phyloP scores from a whole-genome alignment of 2,797 vertebrate genomes.

The Dryobates pubescens region DNA sequence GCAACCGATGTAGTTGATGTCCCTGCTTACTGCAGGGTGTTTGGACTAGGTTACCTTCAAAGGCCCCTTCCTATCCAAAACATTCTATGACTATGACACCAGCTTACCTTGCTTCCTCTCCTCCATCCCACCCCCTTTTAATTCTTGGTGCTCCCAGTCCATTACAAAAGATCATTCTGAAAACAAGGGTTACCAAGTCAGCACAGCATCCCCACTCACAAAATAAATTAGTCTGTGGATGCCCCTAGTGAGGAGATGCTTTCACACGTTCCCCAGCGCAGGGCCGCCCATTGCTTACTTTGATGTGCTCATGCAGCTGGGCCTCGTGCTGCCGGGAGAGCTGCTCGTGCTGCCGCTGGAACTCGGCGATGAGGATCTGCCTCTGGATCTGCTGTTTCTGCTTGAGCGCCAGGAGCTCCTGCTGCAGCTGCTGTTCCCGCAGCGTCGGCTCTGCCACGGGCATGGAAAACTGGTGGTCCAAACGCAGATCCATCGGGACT shows the following conservation, averaged over 20 bases:
- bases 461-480: conserved; percentile 87
- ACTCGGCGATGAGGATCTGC: conserved; percentile 97
- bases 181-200: not conserved
- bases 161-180: not conserved
- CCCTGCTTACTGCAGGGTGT: too few species aligned
- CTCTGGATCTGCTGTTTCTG: conserved; percentile 98
- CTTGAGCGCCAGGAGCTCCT: conserved; percentile 94
- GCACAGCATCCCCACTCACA: not conserved
- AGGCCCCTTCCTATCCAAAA: too few species aligned
- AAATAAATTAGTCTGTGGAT: not conserved
- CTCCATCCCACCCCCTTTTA: not conserved
- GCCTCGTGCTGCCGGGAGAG: conserved; percentile 96
- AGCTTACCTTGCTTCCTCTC: not conserved
- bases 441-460: conserved; percentile 75
- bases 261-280: fast-evolving
- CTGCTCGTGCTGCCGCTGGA: conserved; percentile 97
- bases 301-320: conserved; percentile 95
- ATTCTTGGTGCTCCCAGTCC: not conserved
- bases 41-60: too few species aligned
- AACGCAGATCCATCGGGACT: conserved; percentile 94
- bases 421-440: conserved; percentile 95
- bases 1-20: too few species aligned
- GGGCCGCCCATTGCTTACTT: conserved; percentile 77
- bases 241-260: not conserved
- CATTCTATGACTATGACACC: not conserved